Base-by-base conservation (phyloP, 2,797 vertebrate genomes). In the Spheniscus humboldti region DNA sequence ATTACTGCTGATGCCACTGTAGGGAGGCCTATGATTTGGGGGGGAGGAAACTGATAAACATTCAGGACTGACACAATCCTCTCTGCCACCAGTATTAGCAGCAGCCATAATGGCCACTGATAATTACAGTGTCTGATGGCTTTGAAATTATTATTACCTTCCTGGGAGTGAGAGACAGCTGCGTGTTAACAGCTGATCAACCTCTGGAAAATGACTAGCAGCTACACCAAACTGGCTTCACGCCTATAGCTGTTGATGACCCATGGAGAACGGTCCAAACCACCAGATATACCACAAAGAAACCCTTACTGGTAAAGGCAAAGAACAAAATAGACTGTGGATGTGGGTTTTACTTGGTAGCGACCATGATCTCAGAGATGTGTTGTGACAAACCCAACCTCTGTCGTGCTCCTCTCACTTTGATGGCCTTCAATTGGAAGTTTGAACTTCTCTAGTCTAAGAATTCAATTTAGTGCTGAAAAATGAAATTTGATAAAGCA, bases 101-200 rank as follows among this genome's bases (percentile, higher is more conserved):
- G 74, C 41, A 78, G 87, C 76, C 72, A 33, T 11, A 60, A 22
- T 55, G 92, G 75, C 33, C 62, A 73, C 33, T 78, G 74, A 81
- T 75, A 80, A 93, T 91, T 41, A 72, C 60, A 69, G 39, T 0
- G 50, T 64, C 76, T 91, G 88, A 82, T 39, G n/a, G 56, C 73
- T 90, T 72, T 68, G 47, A 81, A 86, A 93, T 83, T 2, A 60
- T 78, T 81, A 63, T 73, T 75, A 52, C 23, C 69, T 93, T 82
- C 78, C 66, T 74, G 62, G 37, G 76, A 92, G 43, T 31, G 75
- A 79, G 52, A 93, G 72, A 69, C 35, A 73, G 7, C 60, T 86
- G 62, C 4, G 1, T 37, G 33, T 72, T 60, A 91, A 77, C 35
- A 74, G 63, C 50, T 43, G 66, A 82, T 28, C 50, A 88, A 66